Evolutionary conservation across 2,113 vertebrate species (phyloP).

Genomic region (Cranoglanis bouderius): DNA sequence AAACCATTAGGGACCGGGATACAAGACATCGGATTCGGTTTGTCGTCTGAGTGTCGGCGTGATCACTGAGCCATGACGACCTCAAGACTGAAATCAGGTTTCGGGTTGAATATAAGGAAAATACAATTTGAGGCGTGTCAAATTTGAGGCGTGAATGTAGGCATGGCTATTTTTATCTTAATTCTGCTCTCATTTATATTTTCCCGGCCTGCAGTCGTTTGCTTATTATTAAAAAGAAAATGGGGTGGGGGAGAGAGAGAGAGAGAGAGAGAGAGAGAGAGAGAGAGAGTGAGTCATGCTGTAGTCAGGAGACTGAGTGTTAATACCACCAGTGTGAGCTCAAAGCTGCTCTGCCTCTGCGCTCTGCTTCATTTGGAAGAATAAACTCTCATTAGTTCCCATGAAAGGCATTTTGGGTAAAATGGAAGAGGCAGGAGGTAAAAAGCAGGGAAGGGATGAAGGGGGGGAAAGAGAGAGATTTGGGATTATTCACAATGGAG

Average conservation of each 20-base stretch:
- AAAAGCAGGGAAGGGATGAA: not conserved
- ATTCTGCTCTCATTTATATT: slow-evolving; percentile 43
- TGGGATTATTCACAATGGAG: slow-evolving; percentile 14
- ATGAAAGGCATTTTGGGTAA: not conserved
- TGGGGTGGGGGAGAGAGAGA: slow-evolving; percentile 36
- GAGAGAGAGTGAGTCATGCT: slow-evolving; percentile 49
- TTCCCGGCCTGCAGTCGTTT: slow-evolving; percentile 42
- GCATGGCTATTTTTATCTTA: slow-evolving; percentile 35
- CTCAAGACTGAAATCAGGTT: not conserved
- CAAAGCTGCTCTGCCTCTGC: slow-evolving; percentile 2
- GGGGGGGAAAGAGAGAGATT: not conserved
- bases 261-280: slow-evolving; percentile 44
- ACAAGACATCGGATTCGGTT: not conserved
- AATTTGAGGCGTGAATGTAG: not conserved
- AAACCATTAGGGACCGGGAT: not conserved
- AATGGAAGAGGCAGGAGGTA: slow-evolving; percentile 19
- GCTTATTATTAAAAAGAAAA: slow-evolving; percentile 51
- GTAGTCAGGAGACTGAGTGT: slow-evolving; percentile 34
- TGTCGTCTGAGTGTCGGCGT: not conserved
- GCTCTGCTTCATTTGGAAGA: slow-evolving; percentile 25
- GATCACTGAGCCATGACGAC: not conserved
- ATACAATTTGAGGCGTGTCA: not conserved
- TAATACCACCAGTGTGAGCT: slow-evolving; percentile 14
- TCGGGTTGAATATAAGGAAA: not conserved
- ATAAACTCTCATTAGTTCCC: slow-evolving; percentile 1